A percentile compares a stretch with the other conserved stretches of the same genome.
Evolutionary conservation across 2,888 invertebrate genomes (phyloP).

Genomic region (Sarcophaga caerulescens): DNA sequence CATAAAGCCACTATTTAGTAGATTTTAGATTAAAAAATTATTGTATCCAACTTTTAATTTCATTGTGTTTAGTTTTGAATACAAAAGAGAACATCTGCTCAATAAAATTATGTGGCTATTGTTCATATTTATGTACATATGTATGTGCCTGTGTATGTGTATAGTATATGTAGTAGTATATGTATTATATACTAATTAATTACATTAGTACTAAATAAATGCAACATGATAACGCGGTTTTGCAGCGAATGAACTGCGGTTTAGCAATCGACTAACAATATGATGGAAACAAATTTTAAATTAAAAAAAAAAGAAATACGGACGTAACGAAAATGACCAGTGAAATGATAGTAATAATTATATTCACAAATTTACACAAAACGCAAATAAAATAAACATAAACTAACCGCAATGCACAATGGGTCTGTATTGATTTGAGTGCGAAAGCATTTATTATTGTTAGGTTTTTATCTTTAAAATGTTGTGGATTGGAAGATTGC

Average conservation of each 20-base stretch:
- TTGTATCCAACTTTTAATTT: not conserved
- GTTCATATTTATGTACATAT: not conserved
- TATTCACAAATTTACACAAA: constrained; percentile 31
- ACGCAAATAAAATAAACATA: constrained; percentile 53
- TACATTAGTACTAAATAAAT: constrained; percentile 69
- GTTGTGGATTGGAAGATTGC: too few species aligned
- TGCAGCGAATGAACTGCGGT: constrained; percentile 66
- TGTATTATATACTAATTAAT: constrained; percentile 52
- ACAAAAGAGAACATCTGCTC: constrained; percentile 38
- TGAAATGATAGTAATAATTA: constrained; percentile 31
- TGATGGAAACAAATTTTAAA: constrained; percentile 20
- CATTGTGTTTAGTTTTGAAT: constrained; percentile 10
- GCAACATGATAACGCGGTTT: constrained; percentile 70
- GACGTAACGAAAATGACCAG: not conserved
- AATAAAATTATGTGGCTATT: constrained; percentile 39
- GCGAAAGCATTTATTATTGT: too few species aligned
- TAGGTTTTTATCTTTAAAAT: too few species aligned
- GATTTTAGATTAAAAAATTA: not conserved
- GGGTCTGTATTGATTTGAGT: not conserved
- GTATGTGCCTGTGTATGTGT: not conserved
- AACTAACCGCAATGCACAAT: constrained; percentile 44
- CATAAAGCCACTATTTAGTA: not conserved
- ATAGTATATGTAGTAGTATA: not conserved
- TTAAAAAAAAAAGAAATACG: constrained; percentile 1
- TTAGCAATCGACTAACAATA: constrained; percentile 51